Percentiles rank a stretch among this genome's conserved stretches.
Conservation (phyloP, 2,113 vertebrate species). For the Sinocyclocheilus grahami region DNA sequence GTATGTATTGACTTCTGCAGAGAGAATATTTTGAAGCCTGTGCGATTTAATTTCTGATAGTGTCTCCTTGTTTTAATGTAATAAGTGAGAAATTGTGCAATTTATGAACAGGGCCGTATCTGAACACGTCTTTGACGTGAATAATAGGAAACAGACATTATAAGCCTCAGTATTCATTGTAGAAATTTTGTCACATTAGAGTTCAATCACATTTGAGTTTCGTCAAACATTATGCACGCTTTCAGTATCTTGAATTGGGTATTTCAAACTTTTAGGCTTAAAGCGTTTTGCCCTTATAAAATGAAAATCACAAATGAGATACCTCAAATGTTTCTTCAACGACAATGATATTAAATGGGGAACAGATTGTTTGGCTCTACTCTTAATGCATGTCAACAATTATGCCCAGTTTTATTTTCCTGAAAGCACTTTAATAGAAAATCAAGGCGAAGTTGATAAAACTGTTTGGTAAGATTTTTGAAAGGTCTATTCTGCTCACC, state of each 20-base stretch:
- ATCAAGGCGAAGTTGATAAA: background rate
- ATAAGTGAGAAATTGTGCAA: constrained; percentile 11
- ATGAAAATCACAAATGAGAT: background rate
- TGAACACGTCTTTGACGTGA: background rate
- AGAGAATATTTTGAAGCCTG: background rate
- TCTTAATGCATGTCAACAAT: background rate
- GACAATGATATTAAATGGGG: background rate
- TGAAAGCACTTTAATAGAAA: background rate
- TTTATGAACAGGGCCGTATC: background rate
- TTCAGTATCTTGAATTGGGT: background rate
- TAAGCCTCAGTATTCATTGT: background rate
- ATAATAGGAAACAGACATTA: constrained; percentile 13
- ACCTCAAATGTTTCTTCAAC: background rate
- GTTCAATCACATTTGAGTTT: constrained; percentile 5
- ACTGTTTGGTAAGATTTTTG: background rate
- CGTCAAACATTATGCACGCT: background rate
- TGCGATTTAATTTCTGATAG: constrained; percentile 17
- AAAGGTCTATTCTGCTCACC: background rate
- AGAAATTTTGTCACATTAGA: background rate
- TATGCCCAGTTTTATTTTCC: background rate
- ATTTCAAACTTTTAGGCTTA: background rate
- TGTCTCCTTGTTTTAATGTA: background rate
- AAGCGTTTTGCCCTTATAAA: no score
- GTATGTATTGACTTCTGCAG: background rate
- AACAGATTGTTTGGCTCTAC: no score